Evolutionary conservation across 23 tunicate species (phyloP).

Genomic region (Clavelina lepadiformis): DNA sequence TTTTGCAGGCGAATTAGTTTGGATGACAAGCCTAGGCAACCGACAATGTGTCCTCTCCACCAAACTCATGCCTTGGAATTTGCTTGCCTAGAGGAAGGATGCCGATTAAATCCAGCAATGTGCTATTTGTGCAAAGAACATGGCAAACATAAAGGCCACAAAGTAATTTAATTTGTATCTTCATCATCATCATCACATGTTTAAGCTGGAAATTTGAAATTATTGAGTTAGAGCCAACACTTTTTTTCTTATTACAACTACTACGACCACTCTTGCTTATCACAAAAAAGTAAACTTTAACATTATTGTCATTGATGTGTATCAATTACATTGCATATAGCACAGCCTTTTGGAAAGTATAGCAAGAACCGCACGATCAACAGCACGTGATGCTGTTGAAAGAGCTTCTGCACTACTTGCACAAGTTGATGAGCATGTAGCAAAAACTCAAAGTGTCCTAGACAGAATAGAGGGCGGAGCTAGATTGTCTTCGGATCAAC

Average conservation of each 20-base stretch:
- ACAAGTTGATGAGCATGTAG: conserved; percentile 47
- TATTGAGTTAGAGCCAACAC: too few relatives aligned
- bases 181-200: too few relatives aligned
- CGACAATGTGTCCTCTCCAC: conserved; percentile 62
- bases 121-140: conserved; percentile 63
- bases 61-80: conserved; percentile 69
- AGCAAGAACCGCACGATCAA: conserved; percentile 17
- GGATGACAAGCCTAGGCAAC: conserved; percentile 49
- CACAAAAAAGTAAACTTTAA: neutral
- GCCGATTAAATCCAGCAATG: conserved; percentile 40
- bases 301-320: neutral
- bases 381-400: conserved; percentile 48
- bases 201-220: too few relatives aligned
- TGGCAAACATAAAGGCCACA: conserved; percentile 56
- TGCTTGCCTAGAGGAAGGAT: conserved; percentile 49
- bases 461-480: conserved; percentile 47
- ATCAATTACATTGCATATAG: neutral
- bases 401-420: conserved; percentile 34
- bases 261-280: too few relatives aligned
- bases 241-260: too few relatives aligned
- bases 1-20: conserved; percentile 40
- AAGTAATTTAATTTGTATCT: conserved; percentile 15
- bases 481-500: conserved; percentile 21
- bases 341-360: conserved; percentile 32
- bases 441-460: conserved; percentile 20